phyloP scores from a whole-genome alignment of 2,113 vertebrate species.

The Craseonycteris thonglongyai region DNA sequence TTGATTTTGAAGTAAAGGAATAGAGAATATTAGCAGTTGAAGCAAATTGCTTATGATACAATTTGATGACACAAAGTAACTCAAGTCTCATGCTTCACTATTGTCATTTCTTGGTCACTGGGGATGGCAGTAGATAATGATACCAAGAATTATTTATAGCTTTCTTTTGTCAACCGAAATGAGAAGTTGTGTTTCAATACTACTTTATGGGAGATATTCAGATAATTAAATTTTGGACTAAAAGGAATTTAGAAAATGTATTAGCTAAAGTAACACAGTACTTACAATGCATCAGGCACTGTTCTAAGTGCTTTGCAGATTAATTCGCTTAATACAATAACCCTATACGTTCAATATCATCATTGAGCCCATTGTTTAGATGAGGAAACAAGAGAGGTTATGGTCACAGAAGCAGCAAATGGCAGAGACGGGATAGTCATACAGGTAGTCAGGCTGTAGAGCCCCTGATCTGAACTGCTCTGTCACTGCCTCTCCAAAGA shows the following conservation, averaged over 20 bases:
- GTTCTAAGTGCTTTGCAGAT: neutral
- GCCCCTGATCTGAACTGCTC: neutral
- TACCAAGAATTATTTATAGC: neutral
- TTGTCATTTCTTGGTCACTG: neutral
- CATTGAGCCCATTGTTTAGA: neutral
- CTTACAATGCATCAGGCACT: neutral
- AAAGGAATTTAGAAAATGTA: neutral
- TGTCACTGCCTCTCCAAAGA: neutral
- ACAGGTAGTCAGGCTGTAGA: neutral
- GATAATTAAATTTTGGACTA: neutral
- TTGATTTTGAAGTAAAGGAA: neutral
- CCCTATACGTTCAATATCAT: neutral
- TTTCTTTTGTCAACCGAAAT: constrained; percentile 20
- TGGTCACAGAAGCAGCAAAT: neutral
- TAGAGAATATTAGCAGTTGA: neutral
- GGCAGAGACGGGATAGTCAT: neutral
- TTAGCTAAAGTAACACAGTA: neutral
- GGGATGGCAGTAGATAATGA: neutral
- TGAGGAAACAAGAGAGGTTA: neutral
- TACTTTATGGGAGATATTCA: neutral
- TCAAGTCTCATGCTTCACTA: neutral
- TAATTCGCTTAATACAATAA: neutral
- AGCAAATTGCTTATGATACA: neutral
- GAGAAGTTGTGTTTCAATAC: neutral
- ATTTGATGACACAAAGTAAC: neutral